Evolutionary conservation across 2,113 vertebrate genomes (phyloP), one percentile per base, ranked within the genome.

Genomic region (Muntiacus muntjak): DNA sequence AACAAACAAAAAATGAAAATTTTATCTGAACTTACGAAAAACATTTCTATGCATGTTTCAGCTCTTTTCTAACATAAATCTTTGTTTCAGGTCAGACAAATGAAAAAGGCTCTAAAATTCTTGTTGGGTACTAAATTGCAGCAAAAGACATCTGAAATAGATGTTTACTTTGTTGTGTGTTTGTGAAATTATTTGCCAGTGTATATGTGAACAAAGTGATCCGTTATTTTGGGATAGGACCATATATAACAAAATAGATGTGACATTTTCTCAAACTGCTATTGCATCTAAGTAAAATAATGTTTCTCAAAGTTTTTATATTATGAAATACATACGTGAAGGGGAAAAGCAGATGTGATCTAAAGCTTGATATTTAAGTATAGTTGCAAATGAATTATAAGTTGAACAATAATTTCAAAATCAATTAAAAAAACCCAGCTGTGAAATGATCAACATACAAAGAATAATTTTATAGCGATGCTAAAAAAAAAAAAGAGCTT

Each of bases 11-110:
- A 60, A 67, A 28, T n/a, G 5, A 45, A 64, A 88, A 82, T 2
- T 94, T 10, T 25, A 88, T 91, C 45, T 97, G 57, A 94, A 83
- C 47, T 87, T 96, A 96, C 87, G 14, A 95, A 92, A 94, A 88
- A 84, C 21, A 93, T 54, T 96, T 84, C 50, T 87, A 19, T n/a
- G 17, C 74, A 54, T 62, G 12, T 92, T 87, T 62, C 28, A 54
- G 33, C 30, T 94, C 55, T 84, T 96, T 25, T 40, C 43, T 96
- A 89, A 91, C 28, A 86, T 76, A 91, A 95, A 91, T 89, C 10
- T 94, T 92, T 93, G 71, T 90, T 94, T 84, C n/a, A 40, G 58
- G 47, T 12, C 36, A 86, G 92, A 74, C n/a, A 92, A 50, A 81
- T 10, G 30, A 95, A 91, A 92, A 64, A 88, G 54, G 58, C 74